Conservation (phyloP, 2,888 invertebrate genomes). For the Lycia hirtaria region DNA sequence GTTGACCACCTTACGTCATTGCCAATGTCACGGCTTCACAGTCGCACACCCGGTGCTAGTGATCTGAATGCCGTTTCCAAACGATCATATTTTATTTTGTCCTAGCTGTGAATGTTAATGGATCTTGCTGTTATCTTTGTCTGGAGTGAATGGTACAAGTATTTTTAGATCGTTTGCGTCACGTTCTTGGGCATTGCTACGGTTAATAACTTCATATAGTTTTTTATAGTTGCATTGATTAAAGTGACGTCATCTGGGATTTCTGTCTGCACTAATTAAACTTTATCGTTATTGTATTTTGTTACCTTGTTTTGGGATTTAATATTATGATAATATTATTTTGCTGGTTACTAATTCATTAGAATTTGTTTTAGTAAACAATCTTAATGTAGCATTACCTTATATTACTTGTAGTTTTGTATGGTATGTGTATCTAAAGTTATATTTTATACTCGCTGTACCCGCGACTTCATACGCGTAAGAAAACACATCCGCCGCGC, state of each 20-base stretch:
- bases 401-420: neutral
- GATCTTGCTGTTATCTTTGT: constrained; percentile 15
- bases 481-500: too few species aligned
- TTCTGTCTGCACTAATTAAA: neutral
- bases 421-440: neutral
- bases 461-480: too few species aligned
- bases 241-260: constrained; percentile 1
- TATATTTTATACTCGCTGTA: neutral
- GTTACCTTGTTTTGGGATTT: neutral
- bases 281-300: neutral
- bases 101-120: constrained; percentile 13
- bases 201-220: neutral
- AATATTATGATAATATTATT: neutral
- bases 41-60: constrained; percentile 47
- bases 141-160: constrained; percentile 1
- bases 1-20: constrained; percentile 51
- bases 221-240: neutral
- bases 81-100: constrained; percentile 13
- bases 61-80: constrained; percentile 27
- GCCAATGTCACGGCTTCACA: constrained; percentile 63
- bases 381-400: neutral
- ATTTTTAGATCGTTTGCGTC: constrained; percentile 13
- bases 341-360: neutral
- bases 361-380: neutral
- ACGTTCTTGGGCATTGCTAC: neutral